These are phyloP conservation scores for Drosophila dives DNA, from an alignment of 2,888 invertebrate genomes.

Conservation along the genomic window DNA sequence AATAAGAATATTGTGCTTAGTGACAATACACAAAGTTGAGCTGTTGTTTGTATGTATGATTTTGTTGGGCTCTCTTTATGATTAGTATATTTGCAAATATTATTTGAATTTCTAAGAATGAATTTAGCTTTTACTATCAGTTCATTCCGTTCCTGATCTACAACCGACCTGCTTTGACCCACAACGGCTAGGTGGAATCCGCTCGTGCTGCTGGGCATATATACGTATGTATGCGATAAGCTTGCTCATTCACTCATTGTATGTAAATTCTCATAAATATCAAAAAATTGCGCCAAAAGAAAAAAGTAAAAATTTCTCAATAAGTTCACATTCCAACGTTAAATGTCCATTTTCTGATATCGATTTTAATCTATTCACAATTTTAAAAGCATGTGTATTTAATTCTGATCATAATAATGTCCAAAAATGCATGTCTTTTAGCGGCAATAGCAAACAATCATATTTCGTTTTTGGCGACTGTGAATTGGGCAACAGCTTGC, in stretches of 20 bases:
- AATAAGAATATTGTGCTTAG: slow-evolving; percentile 35
- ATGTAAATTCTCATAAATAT: slow-evolving; percentile 15
- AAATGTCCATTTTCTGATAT: background rate
- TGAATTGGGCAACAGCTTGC: slow-evolving; percentile 10
- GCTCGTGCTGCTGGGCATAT: slow-evolving; percentile 3
- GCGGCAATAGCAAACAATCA: slow-evolving; percentile 17
- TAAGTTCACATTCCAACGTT: background rate
- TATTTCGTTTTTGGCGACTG: slow-evolving; percentile 27
- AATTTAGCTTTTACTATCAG: slow-evolving; percentile 37
- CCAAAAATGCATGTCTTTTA: background rate
- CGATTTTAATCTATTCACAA: slow-evolving; percentile 5
- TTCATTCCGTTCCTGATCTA: slow-evolving; percentile 15
- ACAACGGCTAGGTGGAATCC: slow-evolving; percentile 4
- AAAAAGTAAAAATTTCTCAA: slow-evolving; percentile 3
- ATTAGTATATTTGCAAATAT: slow-evolving; percentile 35
- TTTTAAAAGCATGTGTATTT: background rate
- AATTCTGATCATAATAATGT: background rate
- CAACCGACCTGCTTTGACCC: slow-evolving; percentile 34
- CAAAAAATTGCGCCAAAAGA: slow-evolving; percentile 5
- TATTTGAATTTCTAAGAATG: slow-evolving; percentile 33
- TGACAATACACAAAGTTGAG: slow-evolving; percentile 19
- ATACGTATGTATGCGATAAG: slow-evolving; percentile 34
- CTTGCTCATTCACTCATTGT: slow-evolving; percentile 15
- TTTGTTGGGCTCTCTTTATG: slow-evolving; percentile 21
- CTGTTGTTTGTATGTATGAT: slow-evolving; percentile 7